Evolutionary conservation across 1,140 invertebrate species (phyloP), one percentile per base, ranked within the genome.

Genomic region (Drepana arcuata): DNA sequence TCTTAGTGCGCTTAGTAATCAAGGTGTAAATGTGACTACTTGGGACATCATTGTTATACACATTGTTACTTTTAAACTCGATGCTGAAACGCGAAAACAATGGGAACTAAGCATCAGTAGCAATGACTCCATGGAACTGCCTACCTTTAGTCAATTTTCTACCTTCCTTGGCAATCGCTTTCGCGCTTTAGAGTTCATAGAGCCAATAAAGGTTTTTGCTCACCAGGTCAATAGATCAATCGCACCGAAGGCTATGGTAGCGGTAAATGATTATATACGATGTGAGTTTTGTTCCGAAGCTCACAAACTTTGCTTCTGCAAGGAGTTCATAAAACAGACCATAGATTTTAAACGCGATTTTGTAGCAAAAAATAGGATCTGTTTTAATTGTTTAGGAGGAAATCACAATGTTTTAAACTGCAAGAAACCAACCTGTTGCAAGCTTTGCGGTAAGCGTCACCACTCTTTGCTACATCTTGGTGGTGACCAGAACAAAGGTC

Each of bases 311-410:
- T 10, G 21, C 14, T 36, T 36, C 11, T 36, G 34, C 11, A 36
- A 36, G 7, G 16, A 36, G 16, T 36, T 36, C 15, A 14, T 1
- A 31, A 10, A 39, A 12, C 24, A 12, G 6, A 1, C 18, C 1
- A 13, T 16, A 12, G 13, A 27, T 12, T 2, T 2, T 0, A 11
- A 24, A 10, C 38, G 21, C 14, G 10, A 33, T 0, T 41, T 41
- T 18, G 38, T 41, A 2, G 1, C 14, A 1, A 33, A 34, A 14
- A 27, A 33, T n/a, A 27, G 11, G 4, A 27, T 41, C 0, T 41
- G 38, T 15, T 41, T 18, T 5, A 33, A 41, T 18, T 41, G 38
- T 21, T 21, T 41, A 11, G 30, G 30, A 2, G 10, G 24, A 0
- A 33, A 41, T 21, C 23, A 41, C 9, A 18, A 4, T 1, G 30